phyloP scores from a whole-genome alignment of 2,113 vertebrate genomes.

The Heptranchias perlo region DNA sequence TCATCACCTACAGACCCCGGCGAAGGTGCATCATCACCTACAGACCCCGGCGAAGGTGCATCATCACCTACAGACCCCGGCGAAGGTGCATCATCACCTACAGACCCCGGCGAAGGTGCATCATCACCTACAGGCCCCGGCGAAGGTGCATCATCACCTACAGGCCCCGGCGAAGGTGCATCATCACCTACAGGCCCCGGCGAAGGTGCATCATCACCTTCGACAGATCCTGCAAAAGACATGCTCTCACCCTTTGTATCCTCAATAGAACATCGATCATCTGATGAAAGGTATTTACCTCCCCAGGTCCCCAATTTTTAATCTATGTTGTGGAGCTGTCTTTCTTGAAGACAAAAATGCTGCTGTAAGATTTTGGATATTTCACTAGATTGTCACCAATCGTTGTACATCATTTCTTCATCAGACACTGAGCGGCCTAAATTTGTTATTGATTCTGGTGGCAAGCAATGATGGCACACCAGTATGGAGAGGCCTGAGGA shows the following conservation, averaged over 20 bases:
- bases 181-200: neutral
- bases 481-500: neutral
- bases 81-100: neutral
- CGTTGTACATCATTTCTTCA: neutral
- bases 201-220: too few relatives aligned
- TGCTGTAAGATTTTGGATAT: neutral
- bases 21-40: neutral
- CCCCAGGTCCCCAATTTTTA: too few relatives aligned
- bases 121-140: neutral
- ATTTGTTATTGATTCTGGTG: neutral
- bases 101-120: neutral
- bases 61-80: neutral
- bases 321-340: neutral
- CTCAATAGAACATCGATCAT: neutral
- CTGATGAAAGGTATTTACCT: neutral
- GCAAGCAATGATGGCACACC: neutral
- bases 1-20: neutral
- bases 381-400: neutral
- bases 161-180: neutral
- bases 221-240: neutral
- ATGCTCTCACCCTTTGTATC: neutral
- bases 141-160: neutral
- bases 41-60: neutral
- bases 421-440: neutral
- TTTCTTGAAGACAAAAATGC: neutral